These are phyloP conservation scores for Dicyrtomina minuta DNA, from an alignment of 2,888 invertebrate species.

Conservation along the genomic window DNA sequence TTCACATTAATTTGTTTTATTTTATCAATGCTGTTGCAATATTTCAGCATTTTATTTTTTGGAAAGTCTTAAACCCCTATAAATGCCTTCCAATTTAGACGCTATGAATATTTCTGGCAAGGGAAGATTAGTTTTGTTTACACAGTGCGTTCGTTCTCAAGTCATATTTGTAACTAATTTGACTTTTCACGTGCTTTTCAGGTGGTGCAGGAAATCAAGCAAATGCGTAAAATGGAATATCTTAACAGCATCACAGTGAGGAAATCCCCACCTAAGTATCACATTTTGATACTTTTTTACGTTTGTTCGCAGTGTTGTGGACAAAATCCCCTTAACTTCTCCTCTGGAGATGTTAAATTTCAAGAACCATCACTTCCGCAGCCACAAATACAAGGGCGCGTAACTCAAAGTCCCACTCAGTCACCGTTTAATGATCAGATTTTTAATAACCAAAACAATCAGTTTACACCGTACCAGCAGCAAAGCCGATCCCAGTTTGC, in stretches of 20 bases:
- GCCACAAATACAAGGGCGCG: background rate
- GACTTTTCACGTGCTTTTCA: no score
- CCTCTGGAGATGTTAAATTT: background rate
- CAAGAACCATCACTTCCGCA: slow-evolving; percentile 9
- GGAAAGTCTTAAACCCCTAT: no score
- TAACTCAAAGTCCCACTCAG: background rate
- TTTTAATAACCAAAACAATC: slow-evolving; percentile 38
- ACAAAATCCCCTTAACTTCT: slow-evolving; percentile 43
- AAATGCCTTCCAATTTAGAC: no score
- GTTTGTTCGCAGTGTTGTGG: slow-evolving; percentile 36
- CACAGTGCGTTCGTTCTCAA: no score
- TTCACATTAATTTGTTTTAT: no score
- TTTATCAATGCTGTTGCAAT: no score
- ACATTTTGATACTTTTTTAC: slow-evolving; percentile 18
- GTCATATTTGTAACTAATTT: no score
- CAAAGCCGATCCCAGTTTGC: slow-evolving; percentile 42
- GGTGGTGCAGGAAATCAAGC: slow-evolving; percentile 21
- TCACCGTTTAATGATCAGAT: background rate
- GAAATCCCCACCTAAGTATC: slow-evolving; percentile 15
- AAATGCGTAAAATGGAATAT: slow-evolving; percentile 13
- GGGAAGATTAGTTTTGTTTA: no score
- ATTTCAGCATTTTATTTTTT: no score
- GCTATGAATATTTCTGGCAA: no score
- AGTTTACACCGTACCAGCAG: slow-evolving; percentile 26
- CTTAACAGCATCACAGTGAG: slow-evolving; percentile 12